Conservation (phyloP, 2,888 invertebrate species). For the Leptinotarsa haldemani region DNA sequence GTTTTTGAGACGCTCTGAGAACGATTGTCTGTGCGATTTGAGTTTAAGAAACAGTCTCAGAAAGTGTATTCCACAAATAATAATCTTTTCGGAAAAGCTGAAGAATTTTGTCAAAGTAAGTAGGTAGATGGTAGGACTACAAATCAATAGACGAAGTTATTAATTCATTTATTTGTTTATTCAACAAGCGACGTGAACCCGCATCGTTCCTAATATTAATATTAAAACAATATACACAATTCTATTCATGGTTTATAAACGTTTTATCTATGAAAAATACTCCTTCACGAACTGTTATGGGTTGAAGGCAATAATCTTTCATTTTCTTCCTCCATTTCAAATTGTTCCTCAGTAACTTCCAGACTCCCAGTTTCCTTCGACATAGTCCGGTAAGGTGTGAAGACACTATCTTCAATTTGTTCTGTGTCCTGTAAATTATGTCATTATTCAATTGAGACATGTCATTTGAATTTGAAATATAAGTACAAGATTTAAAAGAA, state of each 20-base stretch:
- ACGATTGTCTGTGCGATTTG: too few species aligned
- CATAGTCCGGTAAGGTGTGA: not conserved
- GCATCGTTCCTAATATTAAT: conserved; percentile 5
- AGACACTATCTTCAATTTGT: conserved; percentile 6
- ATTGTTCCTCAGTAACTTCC: conserved; percentile 17
- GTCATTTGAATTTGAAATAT: too few species aligned
- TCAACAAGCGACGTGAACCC: conserved; percentile 5
- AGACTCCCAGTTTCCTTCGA: not conserved
- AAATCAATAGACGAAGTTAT: not conserved
- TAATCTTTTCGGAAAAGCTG: too few species aligned
- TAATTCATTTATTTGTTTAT: not conserved
- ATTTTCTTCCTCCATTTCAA: conserved; percentile 1
- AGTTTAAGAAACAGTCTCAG: too few species aligned
- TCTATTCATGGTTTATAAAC: not conserved
- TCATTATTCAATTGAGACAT: too few species aligned
- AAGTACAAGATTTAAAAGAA: too few species aligned
- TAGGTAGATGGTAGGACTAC: too few species aligned
- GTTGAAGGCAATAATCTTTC: not conserved
- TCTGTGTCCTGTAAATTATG: not conserved
- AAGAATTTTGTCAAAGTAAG: too few species aligned
- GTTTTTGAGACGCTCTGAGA: too few species aligned
- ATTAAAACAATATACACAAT: not conserved
- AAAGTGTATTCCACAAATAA: too few species aligned
- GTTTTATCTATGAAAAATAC: not conserved
- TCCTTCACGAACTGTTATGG: not conserved